A percentile compares a stretch with the other conserved stretches of the same genome.
phyloP scores from a whole-genome alignment of 2,888 invertebrate species.

The Thera britannica region DNA sequence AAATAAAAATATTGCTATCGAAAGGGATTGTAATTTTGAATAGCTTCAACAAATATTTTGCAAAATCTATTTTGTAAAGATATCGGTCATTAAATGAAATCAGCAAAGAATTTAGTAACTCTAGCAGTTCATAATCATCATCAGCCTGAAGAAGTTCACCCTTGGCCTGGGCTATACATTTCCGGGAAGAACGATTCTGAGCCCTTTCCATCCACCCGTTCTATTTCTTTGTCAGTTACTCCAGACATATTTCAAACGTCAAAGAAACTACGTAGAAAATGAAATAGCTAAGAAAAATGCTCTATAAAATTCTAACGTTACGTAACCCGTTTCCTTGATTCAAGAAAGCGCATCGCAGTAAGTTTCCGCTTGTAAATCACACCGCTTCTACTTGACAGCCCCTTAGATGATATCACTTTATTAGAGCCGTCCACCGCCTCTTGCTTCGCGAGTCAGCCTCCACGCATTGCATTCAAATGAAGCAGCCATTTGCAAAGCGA shows the following conservation, averaged over 20 bases:
- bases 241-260: slow-evolving; percentile 21
- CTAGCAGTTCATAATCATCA: too few relatives aligned
- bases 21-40: too few relatives aligned
- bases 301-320: slow-evolving; percentile 29
- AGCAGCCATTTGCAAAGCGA: slow-evolving; percentile 41
- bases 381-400: slow-evolving; percentile 48
- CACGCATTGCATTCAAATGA: slow-evolving; percentile 56
- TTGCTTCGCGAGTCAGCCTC: slow-evolving; percentile 27
- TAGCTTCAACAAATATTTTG: too few relatives aligned
- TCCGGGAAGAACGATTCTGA: too few relatives aligned
- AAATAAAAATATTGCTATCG: background rate
- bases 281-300: slow-evolving; percentile 28
- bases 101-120: background rate
- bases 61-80: too few relatives aligned
- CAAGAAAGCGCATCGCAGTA: slow-evolving; percentile 45
- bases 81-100: too few relatives aligned
- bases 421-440: slow-evolving; percentile 40
- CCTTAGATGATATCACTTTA: slow-evolving; percentile 51
- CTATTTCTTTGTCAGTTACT: slow-evolving; percentile 1
- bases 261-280: slow-evolving; percentile 24
- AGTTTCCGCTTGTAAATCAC: slow-evolving; percentile 54
- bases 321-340: slow-evolving; percentile 36
- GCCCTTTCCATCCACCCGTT: too few relatives aligned
- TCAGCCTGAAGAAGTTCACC: too few relatives aligned
- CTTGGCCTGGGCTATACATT: too few relatives aligned